phyloP scores from a whole-genome alignment of 2,888 invertebrate genomes.

The Spodoptera littoralis region DNA sequence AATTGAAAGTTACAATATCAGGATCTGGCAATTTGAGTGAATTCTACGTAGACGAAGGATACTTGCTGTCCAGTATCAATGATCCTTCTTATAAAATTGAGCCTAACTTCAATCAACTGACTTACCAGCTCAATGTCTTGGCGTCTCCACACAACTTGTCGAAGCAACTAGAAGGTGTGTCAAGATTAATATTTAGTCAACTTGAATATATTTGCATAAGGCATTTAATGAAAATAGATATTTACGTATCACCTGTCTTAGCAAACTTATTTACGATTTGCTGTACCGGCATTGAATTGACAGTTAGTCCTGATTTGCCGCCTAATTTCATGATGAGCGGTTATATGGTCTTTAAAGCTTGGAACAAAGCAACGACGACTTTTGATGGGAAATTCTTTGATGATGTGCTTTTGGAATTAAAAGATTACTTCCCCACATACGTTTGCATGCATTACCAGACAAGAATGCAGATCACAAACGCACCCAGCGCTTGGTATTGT shows the following conservation, averaged over 20 bases:
- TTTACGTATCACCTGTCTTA: constrained; percentile 65
- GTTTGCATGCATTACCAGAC: constrained; percentile 61
- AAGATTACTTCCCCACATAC: constrained; percentile 67
- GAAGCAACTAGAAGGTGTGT: constrained; percentile 57
- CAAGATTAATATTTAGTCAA: constrained; percentile 59
- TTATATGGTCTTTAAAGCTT: constrained; percentile 68
- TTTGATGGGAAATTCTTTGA: constrained; percentile 61
- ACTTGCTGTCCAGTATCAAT: constrained; percentile 10
- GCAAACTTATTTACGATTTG: constrained; percentile 51
- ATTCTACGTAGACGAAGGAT: constrained; percentile 46
- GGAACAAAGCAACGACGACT: constrained; percentile 60
- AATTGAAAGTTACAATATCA: constrained; percentile 61
- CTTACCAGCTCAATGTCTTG: constrained; percentile 61
- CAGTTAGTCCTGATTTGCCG: constrained; percentile 56
- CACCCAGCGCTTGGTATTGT: constrained; percentile 64
- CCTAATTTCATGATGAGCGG: constrained; percentile 63
- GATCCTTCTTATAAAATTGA: constrained; percentile 29
- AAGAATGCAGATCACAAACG: constrained; percentile 57
- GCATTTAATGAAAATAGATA: constrained; percentile 64
- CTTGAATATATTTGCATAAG: constrained; percentile 68
- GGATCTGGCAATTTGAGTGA: constrained; percentile 62
- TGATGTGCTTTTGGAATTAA: constrained; percentile 55
- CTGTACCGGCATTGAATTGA: constrained; percentile 60
- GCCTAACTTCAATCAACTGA: constrained; percentile 51
- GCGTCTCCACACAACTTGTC: constrained; percentile 61